These are phyloP conservation scores for Nebria ingens DNA, from an alignment of 1,140 invertebrate species.

Conservation along the genomic window DNA sequence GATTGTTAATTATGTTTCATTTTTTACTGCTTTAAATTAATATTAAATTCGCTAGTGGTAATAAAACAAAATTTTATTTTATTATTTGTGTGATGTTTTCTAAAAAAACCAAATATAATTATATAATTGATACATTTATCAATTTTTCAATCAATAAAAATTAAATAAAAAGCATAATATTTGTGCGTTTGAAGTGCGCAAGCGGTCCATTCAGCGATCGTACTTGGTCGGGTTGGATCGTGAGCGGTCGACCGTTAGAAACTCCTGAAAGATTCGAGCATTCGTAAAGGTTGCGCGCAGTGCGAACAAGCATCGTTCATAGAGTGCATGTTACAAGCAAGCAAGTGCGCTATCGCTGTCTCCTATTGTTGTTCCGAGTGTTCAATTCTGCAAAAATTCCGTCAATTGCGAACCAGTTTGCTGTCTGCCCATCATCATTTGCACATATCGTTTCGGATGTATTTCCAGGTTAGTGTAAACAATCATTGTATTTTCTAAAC, in stretches of 20 bases:
- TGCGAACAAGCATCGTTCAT: background rate
- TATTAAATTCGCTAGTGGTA: constrained; percentile 1
- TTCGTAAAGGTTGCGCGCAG: background rate
- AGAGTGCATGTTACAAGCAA: background rate
- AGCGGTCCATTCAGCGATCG: background rate
- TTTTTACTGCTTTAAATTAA: constrained; percentile 9
- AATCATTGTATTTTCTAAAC: background rate
- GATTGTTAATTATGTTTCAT: constrained; percentile 7
- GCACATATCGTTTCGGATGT: background rate
- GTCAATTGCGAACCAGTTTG: background rate
- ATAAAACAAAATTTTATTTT: background rate
- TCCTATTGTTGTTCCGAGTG: background rate
- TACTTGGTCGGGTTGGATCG: background rate
- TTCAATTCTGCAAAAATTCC: background rate
- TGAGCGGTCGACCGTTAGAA: background rate
- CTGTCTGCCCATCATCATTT: background rate
- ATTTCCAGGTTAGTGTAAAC: constrained; percentile 2
- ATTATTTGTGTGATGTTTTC: background rate
- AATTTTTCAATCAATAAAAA: constrained; percentile 7
- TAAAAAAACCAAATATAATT: background rate
- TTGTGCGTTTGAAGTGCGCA: constrained; percentile 4
- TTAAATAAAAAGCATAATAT: constrained; percentile 6
- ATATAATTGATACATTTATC: background rate
- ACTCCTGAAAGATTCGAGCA: background rate
- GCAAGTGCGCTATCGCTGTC: constrained; percentile 4